Evolutionary conservation across 2,888 invertebrate species (phyloP), one percentile per base, ranked within the genome.

Genomic region (Zhengitettix transpicula): DNA sequence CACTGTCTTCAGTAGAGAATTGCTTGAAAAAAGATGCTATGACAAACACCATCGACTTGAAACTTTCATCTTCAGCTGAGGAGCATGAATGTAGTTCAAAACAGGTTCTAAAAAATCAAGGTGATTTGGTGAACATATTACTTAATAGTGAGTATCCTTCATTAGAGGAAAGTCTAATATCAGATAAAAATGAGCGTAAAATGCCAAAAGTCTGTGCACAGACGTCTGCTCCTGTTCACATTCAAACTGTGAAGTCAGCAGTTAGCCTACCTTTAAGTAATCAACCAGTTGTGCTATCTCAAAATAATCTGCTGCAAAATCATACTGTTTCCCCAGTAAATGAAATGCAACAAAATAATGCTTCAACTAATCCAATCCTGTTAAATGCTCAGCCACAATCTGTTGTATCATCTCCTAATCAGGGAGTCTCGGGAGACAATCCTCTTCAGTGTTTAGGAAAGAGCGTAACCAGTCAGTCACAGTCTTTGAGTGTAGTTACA

Each of bases 1-100:
- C 14, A 55, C 8, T n/a, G 14, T n/a, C 41, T 40, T 12, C 14
- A 14, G 40, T 51, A 10, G 60, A 62, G 51, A 56, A 62, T 16
- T 61, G 64, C 44, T 55, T 60, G 10, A 67, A 65, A 47, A 66
- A 65, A 58, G 66, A 66, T 62, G 65, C 66, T 3, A 65, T 64
- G 65, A 65, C 66, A 51, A 63, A 63, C 54, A 60, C 60, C 10
- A 57, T 64, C 28, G 65, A 65, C 52, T 56, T 56, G 42, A 63
- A 63, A 58, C 47, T 60, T 17, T 55, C 61, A 51, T 44, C 59
- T 17, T 41, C 47, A 11, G 51, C n/a, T 15, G 41, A 16, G 14
- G 14, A 40, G n/a, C 40, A 11, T 28, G 41, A 40, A n/a, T 15
- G 40, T 9, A n/a, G 12, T 28, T 47, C 47, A n/a, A 17, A 55